phyloP scores from a whole-genome alignment of 2,888 invertebrate genomes.

The Meliscaeva auricollis region DNA sequence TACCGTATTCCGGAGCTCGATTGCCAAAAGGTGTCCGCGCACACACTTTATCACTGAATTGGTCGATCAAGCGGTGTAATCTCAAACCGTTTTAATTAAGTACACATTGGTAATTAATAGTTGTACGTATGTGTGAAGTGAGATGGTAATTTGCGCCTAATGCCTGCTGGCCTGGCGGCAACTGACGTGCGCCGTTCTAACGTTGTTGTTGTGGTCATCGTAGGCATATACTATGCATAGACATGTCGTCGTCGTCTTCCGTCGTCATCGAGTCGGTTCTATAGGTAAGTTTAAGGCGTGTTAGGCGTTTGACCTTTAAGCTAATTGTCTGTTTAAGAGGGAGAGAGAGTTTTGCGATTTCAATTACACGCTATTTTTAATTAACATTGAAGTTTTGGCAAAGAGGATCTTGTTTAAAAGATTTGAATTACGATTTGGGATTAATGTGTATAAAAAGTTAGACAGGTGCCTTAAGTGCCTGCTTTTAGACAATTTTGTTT shows the following conservation, averaged over 20 bases:
- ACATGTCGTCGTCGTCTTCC: neutral
- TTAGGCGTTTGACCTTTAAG: conserved; percentile 72
- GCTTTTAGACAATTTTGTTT: no score
- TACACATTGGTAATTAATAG: conserved; percentile 76
- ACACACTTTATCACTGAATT: conserved; percentile 68
- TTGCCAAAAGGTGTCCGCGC: conserved; percentile 71
- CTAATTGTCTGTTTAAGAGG: conserved; percentile 49
- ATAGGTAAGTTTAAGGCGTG: conserved; percentile 27
- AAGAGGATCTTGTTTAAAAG: conserved; percentile 17
- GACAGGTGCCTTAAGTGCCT: no score
- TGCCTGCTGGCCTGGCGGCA: conserved; percentile 41
- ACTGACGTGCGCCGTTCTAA: conserved; percentile 27
- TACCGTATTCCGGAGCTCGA: conserved; percentile 53
- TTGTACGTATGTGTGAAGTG: conserved; percentile 71
- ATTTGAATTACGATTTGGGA: conserved; percentile 26
- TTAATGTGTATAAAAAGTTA: no score
- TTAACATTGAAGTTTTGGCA: conserved; percentile 46
- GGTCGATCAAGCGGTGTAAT: conserved; percentile 71
- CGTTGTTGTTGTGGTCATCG: neutral
- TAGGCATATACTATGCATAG: neutral
- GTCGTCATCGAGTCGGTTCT: neutral
- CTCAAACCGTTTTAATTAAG: conserved; percentile 77
- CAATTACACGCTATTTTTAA: conserved; percentile 31
- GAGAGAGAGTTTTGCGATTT: conserved; percentile 36
- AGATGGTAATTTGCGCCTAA: conserved; percentile 75